These are phyloP conservation scores for Goniozus legneri DNA, from an alignment of 1,140 invertebrate species.

Conservation along the genomic window DNA sequence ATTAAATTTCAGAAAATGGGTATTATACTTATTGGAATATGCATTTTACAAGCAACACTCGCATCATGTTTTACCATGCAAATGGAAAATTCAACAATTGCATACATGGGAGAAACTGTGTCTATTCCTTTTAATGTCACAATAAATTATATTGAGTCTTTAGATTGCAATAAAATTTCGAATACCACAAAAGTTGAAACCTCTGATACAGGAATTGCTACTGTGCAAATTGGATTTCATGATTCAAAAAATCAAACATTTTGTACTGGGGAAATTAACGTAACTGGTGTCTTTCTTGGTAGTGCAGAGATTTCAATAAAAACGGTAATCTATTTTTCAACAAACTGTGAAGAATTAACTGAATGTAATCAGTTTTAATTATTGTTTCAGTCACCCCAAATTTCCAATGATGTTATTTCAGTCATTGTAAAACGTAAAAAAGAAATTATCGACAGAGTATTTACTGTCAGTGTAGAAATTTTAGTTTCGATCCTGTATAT, in stretches of 20 bases:
- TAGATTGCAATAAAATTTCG: constrained; percentile 2
- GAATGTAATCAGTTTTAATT: constrained; percentile 2
- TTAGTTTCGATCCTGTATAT: constrained; percentile 85
- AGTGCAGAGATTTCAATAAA: constrained; percentile 40
- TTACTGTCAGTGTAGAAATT: constrained; percentile 71
- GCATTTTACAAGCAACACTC: not conserved
- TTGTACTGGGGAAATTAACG: constrained; percentile 51
- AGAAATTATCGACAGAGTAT: constrained; percentile 69
- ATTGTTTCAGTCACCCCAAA: constrained; percentile 8
- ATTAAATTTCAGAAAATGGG: not conserved
- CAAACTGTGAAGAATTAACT: constrained; percentile 2
- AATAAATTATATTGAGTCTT: constrained; percentile 5
- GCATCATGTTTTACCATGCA: not conserved
- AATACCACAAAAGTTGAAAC: not conserved
- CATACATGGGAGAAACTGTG: not conserved
- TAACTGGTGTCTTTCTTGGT: constrained; percentile 65
- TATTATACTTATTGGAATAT: not conserved
- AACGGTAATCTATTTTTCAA: constrained; percentile 15
- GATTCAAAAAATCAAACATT: constrained; percentile 9
- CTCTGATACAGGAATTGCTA: not conserved
- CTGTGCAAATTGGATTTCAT: constrained; percentile 1
- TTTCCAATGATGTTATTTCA: constrained; percentile 33
- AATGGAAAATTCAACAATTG: not conserved
- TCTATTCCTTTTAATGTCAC: constrained; percentile 1
- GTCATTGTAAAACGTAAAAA: constrained; percentile 64